A percentile compares a stretch with the other conserved stretches of the same genome.
phyloP scores from a whole-genome alignment of 2,888 invertebrate genomes.

The Calliphora vomitoria region DNA sequence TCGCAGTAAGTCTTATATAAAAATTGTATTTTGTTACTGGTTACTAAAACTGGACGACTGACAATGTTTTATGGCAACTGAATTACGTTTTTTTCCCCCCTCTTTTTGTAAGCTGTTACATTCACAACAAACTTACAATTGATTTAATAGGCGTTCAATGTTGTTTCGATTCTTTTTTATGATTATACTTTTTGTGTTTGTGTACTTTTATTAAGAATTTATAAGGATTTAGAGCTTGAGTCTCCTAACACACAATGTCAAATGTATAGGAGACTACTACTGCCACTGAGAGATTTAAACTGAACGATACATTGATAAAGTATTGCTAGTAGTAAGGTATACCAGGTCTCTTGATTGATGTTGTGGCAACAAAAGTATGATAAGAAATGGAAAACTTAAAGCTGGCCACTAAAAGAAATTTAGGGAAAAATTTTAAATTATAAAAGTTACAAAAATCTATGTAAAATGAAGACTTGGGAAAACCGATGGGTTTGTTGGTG shows the following conservation, averaged over 20 bases:
- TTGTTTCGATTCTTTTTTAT: constrained; percentile 24
- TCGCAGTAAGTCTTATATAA: not conserved
- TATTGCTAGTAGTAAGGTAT: not conserved
- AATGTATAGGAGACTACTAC: not conserved
- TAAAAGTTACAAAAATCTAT: no score
- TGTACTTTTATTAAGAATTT: not conserved
- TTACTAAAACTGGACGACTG: constrained; percentile 54
- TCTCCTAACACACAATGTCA: not conserved
- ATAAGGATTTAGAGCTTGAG: not conserved
- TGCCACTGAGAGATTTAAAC: not conserved
- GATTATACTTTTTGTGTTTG: not conserved
- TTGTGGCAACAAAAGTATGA: not conserved
- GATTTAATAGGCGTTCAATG: constrained; percentile 50
- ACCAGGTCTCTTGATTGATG: not conserved
- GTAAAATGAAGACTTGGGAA: not conserved
- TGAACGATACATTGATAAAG: not conserved
- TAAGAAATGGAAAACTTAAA: not conserved
- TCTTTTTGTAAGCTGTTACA: not conserved
- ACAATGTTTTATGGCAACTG: constrained; percentile 54
- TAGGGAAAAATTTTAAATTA: not conserved
- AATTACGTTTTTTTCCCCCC: not conserved
- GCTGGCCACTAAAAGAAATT: not conserved
- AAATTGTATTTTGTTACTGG: constrained; percentile 18
- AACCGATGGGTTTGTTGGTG: no score
- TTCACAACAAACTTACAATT: constrained; percentile 5